Evolutionary conservation across 1,140 invertebrate genomes (phyloP), one percentile per base, ranked within the genome.

Genomic region (Leptoteleia sp.): DNA sequence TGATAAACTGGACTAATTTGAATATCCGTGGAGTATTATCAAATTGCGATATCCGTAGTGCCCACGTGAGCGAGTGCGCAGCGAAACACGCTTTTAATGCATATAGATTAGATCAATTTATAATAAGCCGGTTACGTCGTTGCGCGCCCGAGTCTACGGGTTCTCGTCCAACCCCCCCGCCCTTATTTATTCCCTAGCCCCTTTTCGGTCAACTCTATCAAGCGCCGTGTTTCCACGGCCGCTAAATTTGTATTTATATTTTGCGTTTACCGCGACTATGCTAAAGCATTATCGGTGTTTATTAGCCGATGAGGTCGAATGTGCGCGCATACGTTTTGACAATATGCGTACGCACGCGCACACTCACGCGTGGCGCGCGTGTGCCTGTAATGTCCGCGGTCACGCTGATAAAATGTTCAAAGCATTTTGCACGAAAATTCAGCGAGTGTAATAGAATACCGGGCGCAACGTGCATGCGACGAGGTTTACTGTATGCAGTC

Each of bases 21-120:
- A 86, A 88, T 88, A 88, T 82, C 82, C 81, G 73, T 65, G 71
- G 62, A 79, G 84, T 82, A 87, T 88, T 88, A 88, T 88, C 83
- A 87, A 88, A 88, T 88, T 83, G 84, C 81, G 86, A 87, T 88
- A 88, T 87, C 83, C 75, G 67, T 25, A 55, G 72, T 75, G 71
- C 47, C 78, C 81, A 81, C 76, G 80, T 80, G 79, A 78, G 52
- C 75, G 29, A 42, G 76, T 67, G 79, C 80, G 76, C 84, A 83
- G 85, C 83, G 84, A 80, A 82, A 87, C 84, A 83, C 79, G 84
- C 83, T 87, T 87, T 87, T 87, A 89, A 88, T 88, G 85, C 86
- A 87, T 87, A 87, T 83, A 87, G 86, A 89, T 88, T 87, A 87
- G 85, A 89, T 89, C 83, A 89, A 88, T 89, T 88, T 87, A 87